phyloP scores from a whole-genome alignment of 2,797 vertebrate genomes.

The Halcyon smyrnensis region DNA sequence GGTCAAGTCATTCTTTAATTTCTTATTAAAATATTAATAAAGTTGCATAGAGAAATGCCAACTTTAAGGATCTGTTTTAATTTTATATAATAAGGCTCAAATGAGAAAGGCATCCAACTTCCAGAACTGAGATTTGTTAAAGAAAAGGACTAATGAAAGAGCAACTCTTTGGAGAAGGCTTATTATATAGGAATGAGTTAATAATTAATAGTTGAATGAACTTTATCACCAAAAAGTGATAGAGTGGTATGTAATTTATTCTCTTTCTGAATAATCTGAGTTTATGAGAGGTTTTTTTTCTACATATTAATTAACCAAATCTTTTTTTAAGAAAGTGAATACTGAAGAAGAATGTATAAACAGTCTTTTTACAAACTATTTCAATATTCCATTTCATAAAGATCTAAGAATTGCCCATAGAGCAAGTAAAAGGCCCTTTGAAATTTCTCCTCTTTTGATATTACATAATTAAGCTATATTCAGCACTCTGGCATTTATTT shows the following conservation, averaged over 20 bases:
- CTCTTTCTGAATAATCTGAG: neutral
- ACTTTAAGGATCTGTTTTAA: neutral
- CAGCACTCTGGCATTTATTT: conserved; percentile 24
- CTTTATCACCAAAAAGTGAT: neutral
- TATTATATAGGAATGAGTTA: neutral
- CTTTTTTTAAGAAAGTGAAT: neutral
- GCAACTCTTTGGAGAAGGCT: neutral
- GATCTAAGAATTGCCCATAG: conserved; percentile 19
- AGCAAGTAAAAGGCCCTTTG: conserved; percentile 34
- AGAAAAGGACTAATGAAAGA: neutral
- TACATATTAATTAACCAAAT: neutral
- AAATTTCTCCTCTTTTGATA: neutral
- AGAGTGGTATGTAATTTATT: neutral
- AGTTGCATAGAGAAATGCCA: neutral
- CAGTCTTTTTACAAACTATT: conserved; percentile 2
- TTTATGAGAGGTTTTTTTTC: neutral
- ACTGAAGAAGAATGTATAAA: conserved; percentile 5
- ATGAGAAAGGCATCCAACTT: neutral
- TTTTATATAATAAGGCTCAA: neutral
- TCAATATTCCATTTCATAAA: conserved; percentile 10
- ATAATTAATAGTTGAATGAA: neutral
- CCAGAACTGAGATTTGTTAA: neutral
- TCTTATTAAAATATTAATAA: neutral
- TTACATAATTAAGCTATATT: conserved; percentile 48
- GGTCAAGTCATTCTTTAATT: neutral